These are phyloP conservation scores for Gortyna flavago DNA, from an alignment of 2,888 invertebrate genomes.

Conservation along the genomic window DNA sequence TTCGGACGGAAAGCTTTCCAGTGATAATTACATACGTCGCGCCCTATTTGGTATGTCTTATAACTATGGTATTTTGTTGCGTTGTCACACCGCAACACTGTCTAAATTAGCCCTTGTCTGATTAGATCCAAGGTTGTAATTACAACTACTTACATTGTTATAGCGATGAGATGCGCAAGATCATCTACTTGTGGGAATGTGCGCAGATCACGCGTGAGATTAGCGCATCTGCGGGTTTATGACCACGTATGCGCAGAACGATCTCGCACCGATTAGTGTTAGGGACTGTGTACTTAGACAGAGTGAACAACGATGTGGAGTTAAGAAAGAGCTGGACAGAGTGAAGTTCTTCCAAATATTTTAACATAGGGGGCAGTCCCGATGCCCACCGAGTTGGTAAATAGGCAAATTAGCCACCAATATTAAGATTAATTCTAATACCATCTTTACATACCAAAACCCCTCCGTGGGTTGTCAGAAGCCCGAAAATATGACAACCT, in stretches of 20 bases:
- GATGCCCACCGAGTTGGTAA: background rate
- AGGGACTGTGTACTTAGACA: background rate
- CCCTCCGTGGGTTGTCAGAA: too few relatives aligned
- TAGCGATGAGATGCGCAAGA: constrained; percentile 24
- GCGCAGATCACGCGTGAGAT: constrained; percentile 54
- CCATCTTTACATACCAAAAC: too few relatives aligned
- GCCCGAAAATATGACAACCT: too few relatives aligned
- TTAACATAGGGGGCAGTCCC: background rate
- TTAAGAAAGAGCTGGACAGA: background rate
- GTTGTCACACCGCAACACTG: background rate
- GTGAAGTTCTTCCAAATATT: background rate
- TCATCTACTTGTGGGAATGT: constrained; percentile 46
- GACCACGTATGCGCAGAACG: constrained; percentile 18
- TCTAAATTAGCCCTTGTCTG: background rate
- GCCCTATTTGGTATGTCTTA: background rate
- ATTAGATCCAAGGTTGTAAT: constrained; percentile 11
- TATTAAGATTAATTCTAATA: background rate
- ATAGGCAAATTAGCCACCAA: background rate
- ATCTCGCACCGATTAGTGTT: constrained; percentile 36
- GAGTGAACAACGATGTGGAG: background rate
- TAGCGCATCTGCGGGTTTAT: constrained; percentile 30
- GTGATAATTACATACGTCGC: background rate
- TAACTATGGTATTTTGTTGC: background rate
- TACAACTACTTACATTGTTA: constrained; percentile 27
- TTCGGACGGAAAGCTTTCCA: background rate